These are phyloP conservation scores for Proctacanthus coquilletti DNA, from an alignment of 1,140 invertebrate species.

Conservation along the genomic window DNA sequence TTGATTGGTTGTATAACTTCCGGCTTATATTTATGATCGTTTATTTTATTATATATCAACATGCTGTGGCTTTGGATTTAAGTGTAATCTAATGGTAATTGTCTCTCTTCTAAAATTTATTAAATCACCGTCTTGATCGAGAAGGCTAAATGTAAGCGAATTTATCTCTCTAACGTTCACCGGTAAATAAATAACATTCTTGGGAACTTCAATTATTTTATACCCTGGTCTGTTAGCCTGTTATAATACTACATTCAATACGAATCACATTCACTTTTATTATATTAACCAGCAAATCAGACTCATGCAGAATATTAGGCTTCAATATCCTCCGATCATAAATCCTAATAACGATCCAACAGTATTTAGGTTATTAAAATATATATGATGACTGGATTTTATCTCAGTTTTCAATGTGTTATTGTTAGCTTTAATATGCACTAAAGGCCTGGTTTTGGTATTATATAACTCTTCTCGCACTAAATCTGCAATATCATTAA, in stretches of 20 bases:
- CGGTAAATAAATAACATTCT: constrained; percentile 18
- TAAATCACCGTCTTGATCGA: constrained; percentile 14
- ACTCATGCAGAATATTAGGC: constrained; percentile 5
- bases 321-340: constrained; percentile 6
- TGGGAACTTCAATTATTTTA: constrained; percentile 15
- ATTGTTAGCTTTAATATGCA: no score
- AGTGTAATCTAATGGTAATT: constrained; percentile 12
- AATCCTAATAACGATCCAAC: no score
- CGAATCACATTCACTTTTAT: constrained; percentile 9
- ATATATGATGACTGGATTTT: no score
- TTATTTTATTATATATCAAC: constrained; percentile 9
- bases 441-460: no score
- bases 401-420: no score
- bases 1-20: constrained; percentile 4
- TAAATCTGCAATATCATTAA: no score
- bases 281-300: constrained; percentile 10
- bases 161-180: constrained; percentile 11
- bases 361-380: no score
- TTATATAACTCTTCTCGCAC: no score
- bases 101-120: constrained; percentile 14
- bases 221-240: constrained; percentile 13
- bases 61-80: constrained; percentile 1
- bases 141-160: constrained; percentile 10
- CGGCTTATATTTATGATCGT: constrained; percentile 6
- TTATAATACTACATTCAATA: constrained; percentile 12